phyloP scores from a whole-genome alignment of 2,888 invertebrate genomes.

The Orthonevra nobilis region DNA sequence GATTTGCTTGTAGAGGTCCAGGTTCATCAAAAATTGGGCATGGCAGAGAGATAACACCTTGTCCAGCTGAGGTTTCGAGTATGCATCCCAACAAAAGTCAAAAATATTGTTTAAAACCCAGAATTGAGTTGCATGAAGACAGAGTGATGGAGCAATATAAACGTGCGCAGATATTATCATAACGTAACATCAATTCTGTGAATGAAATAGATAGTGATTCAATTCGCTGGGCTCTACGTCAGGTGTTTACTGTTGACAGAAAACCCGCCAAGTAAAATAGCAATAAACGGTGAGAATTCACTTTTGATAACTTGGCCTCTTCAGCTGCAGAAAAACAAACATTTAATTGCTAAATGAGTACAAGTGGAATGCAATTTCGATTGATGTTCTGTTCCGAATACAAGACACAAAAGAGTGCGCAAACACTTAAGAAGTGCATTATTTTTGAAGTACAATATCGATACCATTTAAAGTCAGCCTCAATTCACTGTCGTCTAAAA shows the following conservation, averaged over 20 bases:
- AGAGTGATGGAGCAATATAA: no score
- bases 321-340: slow-evolving; percentile 2
- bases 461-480: no score
- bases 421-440: background rate
- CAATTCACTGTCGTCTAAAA: no score
- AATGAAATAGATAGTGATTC: slow-evolving; percentile 16
- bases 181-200: slow-evolving; percentile 16
- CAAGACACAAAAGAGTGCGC: background rate
- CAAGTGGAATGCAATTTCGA: background rate
- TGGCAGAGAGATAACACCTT: no score
- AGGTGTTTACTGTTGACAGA: slow-evolving; percentile 27
- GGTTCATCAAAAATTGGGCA: no score
- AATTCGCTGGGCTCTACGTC: slow-evolving; percentile 10
- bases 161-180: background rate
- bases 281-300: slow-evolving; percentile 26
- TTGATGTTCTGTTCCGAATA: background rate
- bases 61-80: no score
- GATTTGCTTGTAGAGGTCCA: no score
- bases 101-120: no score
- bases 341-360: slow-evolving; percentile 6
- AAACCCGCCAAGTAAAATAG: slow-evolving; percentile 13
- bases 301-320: background rate
- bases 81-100: no score
- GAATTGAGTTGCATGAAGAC: no score
- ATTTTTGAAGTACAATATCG: background rate